These are phyloP conservation scores for Himalopsyche japonica DNA, from an alignment of 2,888 invertebrate genomes.

Conservation along the genomic window DNA sequence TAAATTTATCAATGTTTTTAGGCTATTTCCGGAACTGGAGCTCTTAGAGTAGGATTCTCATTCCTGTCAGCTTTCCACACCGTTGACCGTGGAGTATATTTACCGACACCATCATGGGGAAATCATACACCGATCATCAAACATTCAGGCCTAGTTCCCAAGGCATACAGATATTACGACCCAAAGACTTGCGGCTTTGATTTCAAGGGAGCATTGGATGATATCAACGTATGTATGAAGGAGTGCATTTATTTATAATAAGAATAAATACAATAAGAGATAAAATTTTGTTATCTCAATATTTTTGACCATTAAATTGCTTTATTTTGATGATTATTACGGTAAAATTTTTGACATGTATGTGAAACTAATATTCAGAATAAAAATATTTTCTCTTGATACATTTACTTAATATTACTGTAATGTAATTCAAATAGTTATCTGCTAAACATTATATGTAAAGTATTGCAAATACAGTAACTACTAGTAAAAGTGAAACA, in stretches of 20 bases:
- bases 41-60: slow-evolving; percentile 88
- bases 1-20: slow-evolving; percentile 52
- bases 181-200: slow-evolving; percentile 92
- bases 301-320: background rate
- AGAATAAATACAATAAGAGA: background rate
- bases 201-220: slow-evolving; percentile 84
- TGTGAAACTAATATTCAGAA: too few species aligned
- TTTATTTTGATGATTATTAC: too few species aligned
- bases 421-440: too few species aligned
- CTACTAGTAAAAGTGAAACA: too few species aligned
- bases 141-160: slow-evolving; percentile 80
- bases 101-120: slow-evolving; percentile 96
- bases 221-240: slow-evolving; percentile 71
- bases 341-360: too few species aligned
- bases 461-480: too few species aligned
- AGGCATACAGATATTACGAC: slow-evolving; percentile 93
- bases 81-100: slow-evolving; percentile 79
- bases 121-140: slow-evolving; percentile 96
- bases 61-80: slow-evolving; percentile 83
- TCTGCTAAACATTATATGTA: too few species aligned
- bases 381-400: too few species aligned
- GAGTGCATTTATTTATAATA: background rate
- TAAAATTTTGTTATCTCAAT: background rate
- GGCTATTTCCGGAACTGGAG: slow-evolving; percentile 97
- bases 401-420: too few species aligned